Percentiles rank a stretch among this genome's conserved stretches.
These are phyloP conservation scores for Dufourea novaeangliae DNA, from an alignment of 1,140 invertebrate genomes.

Conservation along the genomic window DNA sequence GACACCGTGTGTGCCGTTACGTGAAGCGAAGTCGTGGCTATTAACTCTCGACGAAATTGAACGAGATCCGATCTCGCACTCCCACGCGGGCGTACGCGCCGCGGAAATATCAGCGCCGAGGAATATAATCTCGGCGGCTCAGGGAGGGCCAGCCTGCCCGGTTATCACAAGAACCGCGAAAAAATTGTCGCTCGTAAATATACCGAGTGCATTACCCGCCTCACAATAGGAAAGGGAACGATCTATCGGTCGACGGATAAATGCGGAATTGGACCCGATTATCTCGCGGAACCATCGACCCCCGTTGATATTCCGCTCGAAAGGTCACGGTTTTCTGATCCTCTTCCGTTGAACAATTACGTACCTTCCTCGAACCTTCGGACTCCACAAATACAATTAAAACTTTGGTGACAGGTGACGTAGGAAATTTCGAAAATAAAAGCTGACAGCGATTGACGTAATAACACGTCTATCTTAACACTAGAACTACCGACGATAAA, in stretches of 20 bases:
- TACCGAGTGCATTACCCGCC: background rate
- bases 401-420: too few relatives aligned
- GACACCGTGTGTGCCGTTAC: constrained; percentile 61
- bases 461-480: too few relatives aligned
- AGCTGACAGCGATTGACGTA: too few relatives aligned
- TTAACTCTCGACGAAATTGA: constrained; percentile 67
- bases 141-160: background rate
- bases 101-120: constrained; percentile 54
- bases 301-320: background rate
- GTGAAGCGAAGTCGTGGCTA: constrained; percentile 62
- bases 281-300: background rate
- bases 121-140: constrained; percentile 52
- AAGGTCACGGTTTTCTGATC: background rate
- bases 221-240: constrained; percentile 20
- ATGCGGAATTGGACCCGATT: constrained; percentile 30
- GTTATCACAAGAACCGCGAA: constrained; percentile 27
- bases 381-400: too few relatives aligned
- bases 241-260: constrained; percentile 13
- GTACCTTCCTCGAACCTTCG: too few relatives aligned
- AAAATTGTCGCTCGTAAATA: constrained; percentile 48
- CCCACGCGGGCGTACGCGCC: constrained; percentile 58
- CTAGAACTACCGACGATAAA: too few relatives aligned
- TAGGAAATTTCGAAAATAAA: too few relatives aligned
- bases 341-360: background rate
- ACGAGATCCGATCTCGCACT: constrained; percentile 66